Conservation (phyloP, 2,888 invertebrate genomes). For the Achlya flavicornis region DNA sequence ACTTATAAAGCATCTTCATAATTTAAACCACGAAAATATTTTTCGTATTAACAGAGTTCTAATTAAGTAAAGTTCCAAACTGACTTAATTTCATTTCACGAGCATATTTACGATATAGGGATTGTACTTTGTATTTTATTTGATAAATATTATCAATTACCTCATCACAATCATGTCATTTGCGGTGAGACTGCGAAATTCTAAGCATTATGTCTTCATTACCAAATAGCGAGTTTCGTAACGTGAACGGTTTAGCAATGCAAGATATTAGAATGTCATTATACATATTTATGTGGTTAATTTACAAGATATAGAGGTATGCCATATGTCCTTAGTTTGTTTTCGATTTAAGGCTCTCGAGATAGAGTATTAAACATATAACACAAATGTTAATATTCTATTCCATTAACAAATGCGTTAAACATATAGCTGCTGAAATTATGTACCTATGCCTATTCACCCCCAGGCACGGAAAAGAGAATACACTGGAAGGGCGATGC, state of each 20-base stretch:
- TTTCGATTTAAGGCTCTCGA: neutral
- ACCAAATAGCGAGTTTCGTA: slow-evolving; percentile 30
- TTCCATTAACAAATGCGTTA: no score
- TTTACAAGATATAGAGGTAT: neutral
- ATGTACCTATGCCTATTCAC: no score
- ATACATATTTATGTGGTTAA: neutral
- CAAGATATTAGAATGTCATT: slow-evolving; percentile 16
- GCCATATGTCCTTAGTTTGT: neutral
- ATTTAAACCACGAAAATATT: no score
- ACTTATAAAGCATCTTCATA: no score
- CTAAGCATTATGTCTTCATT: slow-evolving; percentile 47
- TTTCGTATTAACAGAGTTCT: no score
- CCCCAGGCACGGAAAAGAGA: no score
- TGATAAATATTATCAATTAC: slow-evolving; percentile 4
- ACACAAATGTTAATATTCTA: no score
- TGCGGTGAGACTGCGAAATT: slow-evolving; percentile 27
- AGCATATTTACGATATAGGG: neutral
- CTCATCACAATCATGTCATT: slow-evolving; percentile 26
- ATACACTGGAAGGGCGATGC: no score
- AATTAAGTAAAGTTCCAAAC: no score
- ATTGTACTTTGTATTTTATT: neutral
- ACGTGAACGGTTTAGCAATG: slow-evolving; percentile 30
- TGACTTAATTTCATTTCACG: no score
- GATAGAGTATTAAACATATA: no score
- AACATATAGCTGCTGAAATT: no score